Conservation (phyloP, 2,113 vertebrate genomes). For the Hymenochirus boettgeri region DNA sequence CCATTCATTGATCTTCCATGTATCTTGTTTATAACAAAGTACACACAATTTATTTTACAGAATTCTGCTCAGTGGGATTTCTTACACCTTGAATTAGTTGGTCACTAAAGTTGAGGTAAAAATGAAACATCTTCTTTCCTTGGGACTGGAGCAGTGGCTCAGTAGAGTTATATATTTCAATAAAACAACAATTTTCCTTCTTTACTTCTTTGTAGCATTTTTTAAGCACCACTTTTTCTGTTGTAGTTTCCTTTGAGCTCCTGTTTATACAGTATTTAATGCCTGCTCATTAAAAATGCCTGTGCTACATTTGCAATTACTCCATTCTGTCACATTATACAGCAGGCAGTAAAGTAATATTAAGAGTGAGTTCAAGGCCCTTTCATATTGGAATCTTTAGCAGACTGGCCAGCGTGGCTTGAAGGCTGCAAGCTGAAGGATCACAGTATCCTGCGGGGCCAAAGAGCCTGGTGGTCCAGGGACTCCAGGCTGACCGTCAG, state of each 20-base stretch:
- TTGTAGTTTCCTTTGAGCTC: slow-evolving; percentile 28
- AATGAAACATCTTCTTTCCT: slow-evolving; percentile 45
- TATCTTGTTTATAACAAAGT: slow-evolving; percentile 1
- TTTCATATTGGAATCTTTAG: slow-evolving; percentile 72
- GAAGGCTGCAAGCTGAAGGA: slow-evolving; percentile 83
- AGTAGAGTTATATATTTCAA: slow-evolving; percentile 44
- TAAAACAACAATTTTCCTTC: slow-evolving; percentile 33
- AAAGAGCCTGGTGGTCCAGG: slow-evolving; percentile 79
- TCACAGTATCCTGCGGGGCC: slow-evolving; percentile 90
- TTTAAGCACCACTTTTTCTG: slow-evolving; percentile 60
- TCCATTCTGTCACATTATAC: slow-evolving; percentile 25
- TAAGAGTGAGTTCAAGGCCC: slow-evolving; percentile 52
- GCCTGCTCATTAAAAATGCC: slow-evolving; percentile 29
- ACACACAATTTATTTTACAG: slow-evolving; percentile 8
- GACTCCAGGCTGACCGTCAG: slow-evolving; percentile 76
- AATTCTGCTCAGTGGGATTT: no score
- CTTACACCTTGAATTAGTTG: slow-evolving; percentile 30
- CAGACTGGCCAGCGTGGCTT: slow-evolving; percentile 62
- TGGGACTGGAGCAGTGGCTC: slow-evolving; percentile 45
- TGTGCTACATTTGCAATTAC: slow-evolving; percentile 30
- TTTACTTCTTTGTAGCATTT: slow-evolving; percentile 41
- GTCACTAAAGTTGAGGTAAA: slow-evolving; percentile 53
- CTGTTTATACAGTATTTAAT: slow-evolving; percentile 46
- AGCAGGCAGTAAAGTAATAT: slow-evolving; percentile 10
- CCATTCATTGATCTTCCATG: slow-evolving; percentile 18